A percentile compares a stretch with the other conserved stretches of the same genome.
These are phyloP conservation scores for Mallotus villosus DNA, from an alignment of 2,797 vertebrate species.

Conservation along the genomic window DNA sequence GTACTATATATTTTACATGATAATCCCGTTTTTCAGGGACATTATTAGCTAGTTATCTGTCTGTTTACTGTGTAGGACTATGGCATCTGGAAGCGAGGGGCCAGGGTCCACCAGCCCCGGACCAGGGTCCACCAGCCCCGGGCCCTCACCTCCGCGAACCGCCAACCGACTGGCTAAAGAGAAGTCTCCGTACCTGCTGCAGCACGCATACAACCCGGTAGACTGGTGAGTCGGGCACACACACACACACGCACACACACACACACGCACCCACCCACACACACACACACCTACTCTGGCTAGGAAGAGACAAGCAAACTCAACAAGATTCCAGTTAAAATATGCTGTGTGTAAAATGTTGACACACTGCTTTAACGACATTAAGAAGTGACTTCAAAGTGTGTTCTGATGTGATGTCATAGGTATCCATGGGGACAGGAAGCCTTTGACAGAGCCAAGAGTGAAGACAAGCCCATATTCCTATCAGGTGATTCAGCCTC, in stretches of 20 bases:
- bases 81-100: constrained; percentile 72
- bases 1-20: too few relatives aligned
- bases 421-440: constrained; percentile 94
- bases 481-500: constrained; percentile 79
- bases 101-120: constrained; percentile 20
- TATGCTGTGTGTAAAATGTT: background rate
- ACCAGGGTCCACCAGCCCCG: constrained; percentile 15
- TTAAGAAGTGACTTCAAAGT: background rate
- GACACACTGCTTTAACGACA: background rate
- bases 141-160: constrained; percentile 46
- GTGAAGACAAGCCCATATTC: constrained; percentile 91
- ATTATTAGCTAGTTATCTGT: constrained; percentile 17
- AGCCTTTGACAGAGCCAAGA: constrained; percentile 89
- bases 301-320: background rate
- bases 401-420: constrained; percentile 4
- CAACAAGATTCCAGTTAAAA: background rate
- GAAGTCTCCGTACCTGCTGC: constrained; percentile 89
- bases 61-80: constrained; percentile 49
- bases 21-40: too few relatives aligned
- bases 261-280: background rate
- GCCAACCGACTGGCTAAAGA: constrained; percentile 84
- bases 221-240: constrained; percentile 82
- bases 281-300: too few relatives aligned
- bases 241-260: background rate
- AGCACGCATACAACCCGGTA: constrained; percentile 92